Evolutionary conservation across 2,888 invertebrate species (phyloP), one percentile per base, ranked within the genome.

Genomic region (Pseudococcus longispinus): DNA sequence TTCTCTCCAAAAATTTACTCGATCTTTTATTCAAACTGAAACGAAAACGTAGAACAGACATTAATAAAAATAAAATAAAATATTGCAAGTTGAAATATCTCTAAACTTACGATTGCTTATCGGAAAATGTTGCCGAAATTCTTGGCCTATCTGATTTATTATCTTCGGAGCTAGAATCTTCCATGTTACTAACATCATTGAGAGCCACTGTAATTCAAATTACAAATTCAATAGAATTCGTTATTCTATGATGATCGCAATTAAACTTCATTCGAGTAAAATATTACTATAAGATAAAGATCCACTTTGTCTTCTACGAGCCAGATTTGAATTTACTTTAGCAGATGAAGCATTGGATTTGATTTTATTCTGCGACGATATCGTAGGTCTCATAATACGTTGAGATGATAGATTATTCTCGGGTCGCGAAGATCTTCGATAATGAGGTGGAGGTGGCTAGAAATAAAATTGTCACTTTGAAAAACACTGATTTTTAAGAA

Each of bases 81-180:
- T 55, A 60, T 46, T 29, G 29, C 6, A 44, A n/a, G 20, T 20
- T 11, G 9, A 23, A 60, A 60, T 9, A 11, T 23, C 2, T 1
- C 11, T 0, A 55, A 87, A 88, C 88, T 88, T 82, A 89, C 89
- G 88, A 88, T 32, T 88, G 88, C 88, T 93, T 93, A 89, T 95
- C 95, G 13, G 93, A 92, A 46, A 93, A 93, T 85, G 93, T 92
- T 84, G 94, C 94, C 88, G 95, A 91, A 18, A 94, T 94, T 80
- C 94, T 93, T 18, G 89, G 88, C 83, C 88, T 88, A 85, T 89
- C 89, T 42, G 88, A 85, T 83, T 88, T 87, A 60, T 84, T 85
- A 84, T 95, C 94, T 90, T 96, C 96, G 0, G 96, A 96, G 89
- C 95, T 96, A 83, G 95, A 95, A 91, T 96, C 96, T 90, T 96